Evolutionary conservation across 2,888 invertebrate species (phyloP).

Genomic region (Frankliniella intonsa): DNA sequence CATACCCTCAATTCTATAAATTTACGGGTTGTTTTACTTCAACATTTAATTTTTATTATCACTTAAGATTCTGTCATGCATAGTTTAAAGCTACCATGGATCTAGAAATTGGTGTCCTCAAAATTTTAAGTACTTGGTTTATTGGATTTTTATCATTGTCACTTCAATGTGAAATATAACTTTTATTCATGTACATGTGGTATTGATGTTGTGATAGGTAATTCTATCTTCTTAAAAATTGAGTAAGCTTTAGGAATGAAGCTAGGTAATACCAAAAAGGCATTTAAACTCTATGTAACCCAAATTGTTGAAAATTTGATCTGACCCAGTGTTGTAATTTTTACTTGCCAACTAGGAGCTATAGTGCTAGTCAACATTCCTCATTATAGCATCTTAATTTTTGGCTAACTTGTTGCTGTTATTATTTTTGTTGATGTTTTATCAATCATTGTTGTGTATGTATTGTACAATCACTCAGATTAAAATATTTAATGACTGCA

Average conservation of each 20-base stretch:
- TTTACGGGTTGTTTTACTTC: neutral
- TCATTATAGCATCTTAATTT: slow-evolving; percentile 1
- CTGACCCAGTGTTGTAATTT: slow-evolving; percentile 19
- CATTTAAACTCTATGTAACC: neutral
- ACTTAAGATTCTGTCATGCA: neutral
- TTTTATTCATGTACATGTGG: too few species aligned
- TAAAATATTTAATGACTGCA: neutral
- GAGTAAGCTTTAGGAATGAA: neutral
- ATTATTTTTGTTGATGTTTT: slow-evolving; percentile 9
- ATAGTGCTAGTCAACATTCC: slow-evolving; percentile 25
- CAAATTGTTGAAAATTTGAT: slow-evolving; percentile 1
- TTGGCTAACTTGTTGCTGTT: neutral
- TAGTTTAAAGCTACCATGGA: neutral
- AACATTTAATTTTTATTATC: neutral
- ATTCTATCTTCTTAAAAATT: neutral
- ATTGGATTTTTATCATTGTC: too few species aligned
- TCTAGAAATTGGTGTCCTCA: too few species aligned
- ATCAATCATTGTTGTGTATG: neutral
- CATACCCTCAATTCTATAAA: neutral
- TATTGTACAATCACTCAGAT: neutral
- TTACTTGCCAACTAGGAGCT: slow-evolving; percentile 13
- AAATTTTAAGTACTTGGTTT: too few species aligned
- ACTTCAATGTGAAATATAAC: neutral
- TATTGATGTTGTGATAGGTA: neutral
- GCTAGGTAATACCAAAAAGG: slow-evolving; percentile 25